Base-by-base conservation (phyloP, 92 coral and sea anemone species). In the Pocillopora meandrina region DNA sequence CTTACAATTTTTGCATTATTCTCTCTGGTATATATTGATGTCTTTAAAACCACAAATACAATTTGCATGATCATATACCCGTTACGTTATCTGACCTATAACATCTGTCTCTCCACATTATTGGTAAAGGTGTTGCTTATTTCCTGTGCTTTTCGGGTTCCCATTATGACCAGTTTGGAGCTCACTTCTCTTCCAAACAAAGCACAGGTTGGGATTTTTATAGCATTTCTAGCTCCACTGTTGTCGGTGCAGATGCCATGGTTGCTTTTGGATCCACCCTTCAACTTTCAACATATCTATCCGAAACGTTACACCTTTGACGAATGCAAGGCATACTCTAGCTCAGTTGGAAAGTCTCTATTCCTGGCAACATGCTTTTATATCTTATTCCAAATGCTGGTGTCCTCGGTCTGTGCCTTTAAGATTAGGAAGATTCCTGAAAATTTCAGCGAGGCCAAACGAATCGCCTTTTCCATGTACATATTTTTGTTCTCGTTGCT, bases 361-460 rank as follows among this genome's bases (percentile, higher is more conserved):
- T 84, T 86, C 59, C 9, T 87, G 20, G 7, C 82, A 19, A 91
- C 87, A 85, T 70, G 87, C 2, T 56, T 74, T 35, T 92, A 87
- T 63, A 56, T 92, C 1, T 61, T 87, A 0, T 70, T 87, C 18
- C 85, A 86, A 20, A 90, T 86, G 13, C 56, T 92, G 33, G 36
- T 87, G 61, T 87, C 89, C 34, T 73, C 91, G 1, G 84, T 69
- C 82, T 86, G 90, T 64, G 89, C 95, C 13, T 92, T 86, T 75
- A 84, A 86, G 18, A 89, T 92, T 14, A 83, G 95, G 77, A 87
- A 87, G 18, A 83, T 92, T 36, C 95, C 95, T 0, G 92, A 90
- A 56, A 92, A 88, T 84, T 86, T 92, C 60, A 89, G 90, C 85
- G 95, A 92, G 75, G 91, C 95, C 56, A 92, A 92, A 72, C 88